Evolutionary conservation across 1,140 invertebrate species (phyloP).

Genomic region (Saxidomus purpurata): DNA sequence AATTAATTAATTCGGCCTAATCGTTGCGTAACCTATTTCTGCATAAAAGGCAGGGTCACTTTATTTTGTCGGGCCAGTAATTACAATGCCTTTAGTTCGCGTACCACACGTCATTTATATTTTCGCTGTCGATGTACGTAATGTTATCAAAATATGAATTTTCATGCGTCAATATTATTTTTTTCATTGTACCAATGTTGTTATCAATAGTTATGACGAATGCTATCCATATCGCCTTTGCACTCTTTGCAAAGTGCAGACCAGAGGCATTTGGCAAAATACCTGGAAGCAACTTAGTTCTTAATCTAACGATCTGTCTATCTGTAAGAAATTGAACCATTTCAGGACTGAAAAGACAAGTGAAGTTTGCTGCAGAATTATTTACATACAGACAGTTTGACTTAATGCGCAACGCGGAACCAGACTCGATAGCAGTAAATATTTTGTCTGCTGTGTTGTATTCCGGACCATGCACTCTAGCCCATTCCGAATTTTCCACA

Average conservation of each 20-base stretch:
- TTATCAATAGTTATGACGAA: background rate
- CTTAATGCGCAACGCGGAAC: background rate
- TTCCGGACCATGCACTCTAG: background rate
- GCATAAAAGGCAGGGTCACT: too few species aligned
- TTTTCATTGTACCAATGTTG: background rate
- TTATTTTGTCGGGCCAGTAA: too few species aligned
- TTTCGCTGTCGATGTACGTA: background rate
- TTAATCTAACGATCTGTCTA: background rate
- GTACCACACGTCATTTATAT: background rate
- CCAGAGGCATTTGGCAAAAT: background rate
- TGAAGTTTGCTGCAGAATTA: background rate
- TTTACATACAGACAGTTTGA: background rate
- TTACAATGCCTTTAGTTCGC: background rate
- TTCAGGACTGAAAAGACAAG: background rate
- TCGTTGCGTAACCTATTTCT: too few species aligned
- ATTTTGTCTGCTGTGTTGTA: background rate
- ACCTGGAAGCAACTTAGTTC: background rate
- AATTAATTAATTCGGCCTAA: too few species aligned
- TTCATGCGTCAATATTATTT: background rate
- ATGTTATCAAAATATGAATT: background rate
- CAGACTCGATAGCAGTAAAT: background rate
- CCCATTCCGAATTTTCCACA: background rate
- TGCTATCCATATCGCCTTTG: too few species aligned
- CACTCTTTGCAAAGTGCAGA: background rate
- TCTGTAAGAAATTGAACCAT: background rate